A percentile compares a stretch with the other conserved stretches of the same genome.
These are phyloP conservation scores for Psephotus haematonotus DNA, from an alignment of 2,113 vertebrate genomes.

Conservation along the genomic window DNA sequence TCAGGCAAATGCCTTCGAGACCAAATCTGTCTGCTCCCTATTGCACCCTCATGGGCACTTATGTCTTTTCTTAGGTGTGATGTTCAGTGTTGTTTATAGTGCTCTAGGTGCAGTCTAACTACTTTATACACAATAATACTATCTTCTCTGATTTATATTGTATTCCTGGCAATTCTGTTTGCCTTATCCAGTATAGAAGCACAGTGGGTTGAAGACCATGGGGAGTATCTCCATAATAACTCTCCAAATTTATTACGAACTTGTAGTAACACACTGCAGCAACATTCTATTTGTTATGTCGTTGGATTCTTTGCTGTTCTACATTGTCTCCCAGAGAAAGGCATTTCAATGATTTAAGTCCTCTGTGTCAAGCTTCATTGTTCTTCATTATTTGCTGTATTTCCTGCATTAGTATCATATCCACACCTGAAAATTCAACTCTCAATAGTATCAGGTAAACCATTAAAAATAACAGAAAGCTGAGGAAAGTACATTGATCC, in stretches of 20 bases:
- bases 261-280: background rate
- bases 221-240: conserved; percentile 59
- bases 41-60: conserved; percentile 54
- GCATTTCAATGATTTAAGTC: conserved; percentile 55
- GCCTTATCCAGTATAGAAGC: conserved; percentile 30
- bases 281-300: conserved; percentile 48
- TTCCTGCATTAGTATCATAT: conserved; percentile 38
- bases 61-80: conserved; percentile 58
- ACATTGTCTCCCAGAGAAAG: conserved; percentile 39
- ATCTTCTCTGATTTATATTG: conserved; percentile 65
- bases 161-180: conserved; percentile 49
- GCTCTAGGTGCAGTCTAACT: conserved; percentile 57
- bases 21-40: background rate
- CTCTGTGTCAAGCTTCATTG: background rate
- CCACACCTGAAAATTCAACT: conserved; percentile 45
- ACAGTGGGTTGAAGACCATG: conserved; percentile 25
- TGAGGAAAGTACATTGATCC: conserved; percentile 40
- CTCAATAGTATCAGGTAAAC: conserved; percentile 20
- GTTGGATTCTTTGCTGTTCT: conserved; percentile 38
- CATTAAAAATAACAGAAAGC: conserved; percentile 41
- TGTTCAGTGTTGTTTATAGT: conserved; percentile 58
- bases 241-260: conserved; percentile 60
- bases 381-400: conserved; percentile 26
- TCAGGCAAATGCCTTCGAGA: conserved; percentile 28
- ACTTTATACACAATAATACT: conserved; percentile 62